Evolutionary conservation across 2,113 vertebrate species (phyloP), one percentile per base, ranked within the genome.

Genomic region (Orthonyx spaldingii): DNA sequence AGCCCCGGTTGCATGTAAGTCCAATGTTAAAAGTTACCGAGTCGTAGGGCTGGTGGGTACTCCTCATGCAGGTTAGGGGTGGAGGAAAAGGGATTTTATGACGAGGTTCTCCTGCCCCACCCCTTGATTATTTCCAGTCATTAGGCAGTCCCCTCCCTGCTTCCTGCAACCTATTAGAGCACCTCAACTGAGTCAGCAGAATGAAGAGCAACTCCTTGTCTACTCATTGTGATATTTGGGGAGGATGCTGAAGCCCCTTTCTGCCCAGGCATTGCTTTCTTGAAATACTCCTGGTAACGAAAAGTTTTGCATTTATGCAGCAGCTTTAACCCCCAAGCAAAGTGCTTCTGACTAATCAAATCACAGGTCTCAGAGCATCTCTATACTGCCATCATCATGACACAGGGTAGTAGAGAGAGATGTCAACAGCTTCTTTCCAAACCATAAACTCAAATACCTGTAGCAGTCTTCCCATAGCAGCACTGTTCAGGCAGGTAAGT

Each of bases 51-150:
- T 59, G 74, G 37, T 66, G 93, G 91, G 63, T 88, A 5, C 87
- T 93, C 79, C 89, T 91, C 93, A 65, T 87, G 87, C 87, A 95
- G 81, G 32, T 89, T 56, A 83, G 87, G 76, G 79, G 92, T 52
- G 90, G 87, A 95, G 71, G 53, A 94, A 89, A 76, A 94, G 49
- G 49, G 69, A 93, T 83, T 96, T 96, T 91, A 96, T 96, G 92
- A 95, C 12, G 1, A 94, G 76, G 68, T 30, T 90, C 79, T 93
- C 57, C 56, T 0, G 78, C 93, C 52, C 92, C 95, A 90, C 96
- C 97, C 89, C 95, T 89, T 90, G 46, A 49, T 90, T 85, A 91
- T 77, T 92, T 49, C 46, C 77, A 94, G 83, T 89, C 82, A 92
- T 93, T 87, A 95, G 46, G 61, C 57, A 90, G 69, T 90, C 78